Evolutionary conservation across 2,888 invertebrate species (phyloP).

Genomic region (Oscheius myriophilus): DNA sequence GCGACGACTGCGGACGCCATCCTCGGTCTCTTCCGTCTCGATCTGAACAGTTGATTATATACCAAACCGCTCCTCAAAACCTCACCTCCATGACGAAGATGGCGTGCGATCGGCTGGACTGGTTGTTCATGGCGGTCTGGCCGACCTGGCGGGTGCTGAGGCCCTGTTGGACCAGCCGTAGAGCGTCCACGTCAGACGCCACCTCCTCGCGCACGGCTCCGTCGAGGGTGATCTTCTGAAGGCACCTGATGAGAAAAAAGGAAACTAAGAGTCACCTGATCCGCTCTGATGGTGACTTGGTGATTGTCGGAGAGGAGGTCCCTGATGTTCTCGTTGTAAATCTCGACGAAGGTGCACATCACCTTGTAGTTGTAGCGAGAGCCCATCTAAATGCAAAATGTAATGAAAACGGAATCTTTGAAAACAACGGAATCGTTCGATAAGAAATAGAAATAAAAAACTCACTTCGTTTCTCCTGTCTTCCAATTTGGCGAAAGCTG

Average conservation of each 20-base stretch:
- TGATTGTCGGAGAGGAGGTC: conserved; percentile 68
- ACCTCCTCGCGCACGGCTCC: conserved; percentile 6
- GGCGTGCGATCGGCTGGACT: conserved; percentile 73
- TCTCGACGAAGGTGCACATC: conserved; percentile 71
- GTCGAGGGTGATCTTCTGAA: conserved; percentile 8
- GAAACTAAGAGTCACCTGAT: neutral
- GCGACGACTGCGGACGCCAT: conserved; percentile 66
- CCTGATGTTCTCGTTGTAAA: conserved; percentile 73
- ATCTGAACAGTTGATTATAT: conserved; percentile 33
- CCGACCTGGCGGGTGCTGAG: conserved; percentile 72
- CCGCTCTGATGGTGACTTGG: conserved; percentile 7
- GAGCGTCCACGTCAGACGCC: neutral
- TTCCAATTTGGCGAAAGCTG: conserved; percentile 70
- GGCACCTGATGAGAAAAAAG: neutral
- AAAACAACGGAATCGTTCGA: too few species aligned
- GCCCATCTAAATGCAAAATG: neutral
- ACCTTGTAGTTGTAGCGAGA: neutral
- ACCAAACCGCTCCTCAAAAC: neutral
- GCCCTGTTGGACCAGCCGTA: conserved; percentile 64
- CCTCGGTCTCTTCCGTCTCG: conserved; percentile 66
- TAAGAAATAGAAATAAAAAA: neutral
- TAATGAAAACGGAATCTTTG: too few species aligned
- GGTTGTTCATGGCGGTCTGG: conserved; percentile 73
- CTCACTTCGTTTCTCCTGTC: conserved; percentile 40
- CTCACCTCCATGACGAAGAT: conserved; percentile 71